Evolutionary conservation across 2,113 vertebrate genomes (phyloP).

Genomic region (Ophthalmolycus amberensis): DNA sequence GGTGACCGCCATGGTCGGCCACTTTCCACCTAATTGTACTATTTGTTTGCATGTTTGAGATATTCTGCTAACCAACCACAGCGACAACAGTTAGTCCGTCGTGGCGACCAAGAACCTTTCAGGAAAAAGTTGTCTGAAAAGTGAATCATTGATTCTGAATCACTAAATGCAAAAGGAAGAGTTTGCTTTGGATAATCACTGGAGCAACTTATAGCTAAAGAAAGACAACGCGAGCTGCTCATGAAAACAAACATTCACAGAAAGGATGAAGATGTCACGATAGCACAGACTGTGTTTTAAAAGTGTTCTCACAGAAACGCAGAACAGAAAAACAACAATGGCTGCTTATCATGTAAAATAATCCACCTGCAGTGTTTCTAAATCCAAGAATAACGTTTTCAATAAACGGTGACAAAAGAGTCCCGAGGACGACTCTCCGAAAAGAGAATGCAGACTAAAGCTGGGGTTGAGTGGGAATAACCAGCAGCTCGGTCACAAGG

Average conservation of each 20-base stretch:
- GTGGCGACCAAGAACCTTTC: too few species aligned
- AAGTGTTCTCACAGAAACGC: neutral
- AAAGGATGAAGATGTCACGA: neutral
- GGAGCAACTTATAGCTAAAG: neutral
- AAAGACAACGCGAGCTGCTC: neutral
- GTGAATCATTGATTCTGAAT: too few species aligned
- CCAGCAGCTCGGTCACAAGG: constrained; percentile 44
- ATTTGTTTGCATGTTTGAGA: too few species aligned
- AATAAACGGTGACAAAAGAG: neutral
- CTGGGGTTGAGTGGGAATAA: constrained; percentile 48
- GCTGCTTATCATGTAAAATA: constrained; percentile 2
- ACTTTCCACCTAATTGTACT: too few species aligned
- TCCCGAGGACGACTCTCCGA: neutral
- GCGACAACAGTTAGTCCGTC: too few species aligned
- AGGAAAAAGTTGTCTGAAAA: too few species aligned
- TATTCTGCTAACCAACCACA: too few species aligned
- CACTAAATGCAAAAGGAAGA: too few species aligned
- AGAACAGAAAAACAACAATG: neutral
- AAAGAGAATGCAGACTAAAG: neutral
- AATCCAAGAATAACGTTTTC: neutral
- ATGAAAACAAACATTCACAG: neutral
- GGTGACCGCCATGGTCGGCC: too few species aligned
- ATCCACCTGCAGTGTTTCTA: neutral
- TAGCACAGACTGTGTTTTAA: neutral
- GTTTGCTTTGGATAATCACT: constrained; percentile 11